Conservation (phyloP, 2,797 vertebrate species). For the Neopelma chrysocephalum region DNA sequence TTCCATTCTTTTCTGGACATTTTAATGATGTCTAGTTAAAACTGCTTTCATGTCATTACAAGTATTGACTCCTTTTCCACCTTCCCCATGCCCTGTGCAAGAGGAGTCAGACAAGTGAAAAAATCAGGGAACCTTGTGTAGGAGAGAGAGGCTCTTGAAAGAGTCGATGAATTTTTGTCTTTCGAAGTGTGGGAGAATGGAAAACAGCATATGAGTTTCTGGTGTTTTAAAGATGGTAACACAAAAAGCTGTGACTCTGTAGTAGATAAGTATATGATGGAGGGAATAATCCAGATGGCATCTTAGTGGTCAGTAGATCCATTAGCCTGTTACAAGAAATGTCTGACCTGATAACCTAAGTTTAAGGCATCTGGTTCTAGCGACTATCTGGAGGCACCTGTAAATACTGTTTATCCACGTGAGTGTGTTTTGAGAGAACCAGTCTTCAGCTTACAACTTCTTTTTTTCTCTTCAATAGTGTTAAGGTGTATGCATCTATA, state of each 20-base stretch:
- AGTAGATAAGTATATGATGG: background rate
- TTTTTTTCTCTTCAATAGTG: background rate
- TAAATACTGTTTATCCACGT: background rate
- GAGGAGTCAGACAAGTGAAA: background rate
- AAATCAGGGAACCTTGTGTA: fast-evolving
- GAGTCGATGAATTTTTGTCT: background rate
- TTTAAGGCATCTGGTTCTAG: background rate
- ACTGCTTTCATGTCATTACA: background rate
- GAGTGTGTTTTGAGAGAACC: background rate
- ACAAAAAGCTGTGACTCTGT: background rate
- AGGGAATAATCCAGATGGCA: background rate
- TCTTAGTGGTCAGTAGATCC: background rate
- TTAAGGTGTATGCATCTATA: background rate
- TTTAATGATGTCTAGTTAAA: background rate
- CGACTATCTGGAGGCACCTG: background rate
- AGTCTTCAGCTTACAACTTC: background rate
- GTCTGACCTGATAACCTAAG: background rate
- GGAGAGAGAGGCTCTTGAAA: background rate
- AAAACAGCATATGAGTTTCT: background rate
- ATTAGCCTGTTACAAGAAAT: background rate
- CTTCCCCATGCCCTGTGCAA: fast-evolving
- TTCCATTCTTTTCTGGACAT: background rate
- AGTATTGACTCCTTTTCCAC: background rate
- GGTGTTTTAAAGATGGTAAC: background rate
- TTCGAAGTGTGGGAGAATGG: background rate